Evolutionary conservation across 2,888 invertebrate species (phyloP).

Genomic region (Monochamus alternatus): DNA sequence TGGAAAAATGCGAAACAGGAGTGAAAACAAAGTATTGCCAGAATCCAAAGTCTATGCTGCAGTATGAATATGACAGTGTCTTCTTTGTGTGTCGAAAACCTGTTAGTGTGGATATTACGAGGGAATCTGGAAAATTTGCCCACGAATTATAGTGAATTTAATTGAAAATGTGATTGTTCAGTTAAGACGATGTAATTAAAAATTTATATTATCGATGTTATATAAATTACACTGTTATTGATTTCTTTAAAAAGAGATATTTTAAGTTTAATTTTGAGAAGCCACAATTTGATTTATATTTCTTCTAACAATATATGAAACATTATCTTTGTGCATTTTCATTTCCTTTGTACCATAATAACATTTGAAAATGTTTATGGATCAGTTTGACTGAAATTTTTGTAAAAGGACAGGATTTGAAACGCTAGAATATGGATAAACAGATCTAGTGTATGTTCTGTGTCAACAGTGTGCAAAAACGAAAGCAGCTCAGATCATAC

Average conservation of each 20-base stretch:
- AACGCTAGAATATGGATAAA: too few species aligned
- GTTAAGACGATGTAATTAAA: too few species aligned
- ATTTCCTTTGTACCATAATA: too few species aligned
- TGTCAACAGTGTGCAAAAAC: too few species aligned
- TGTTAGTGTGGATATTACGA: background rate
- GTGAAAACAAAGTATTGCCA: slow-evolving; percentile 93
- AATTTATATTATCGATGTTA: too few species aligned
- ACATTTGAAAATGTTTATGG: too few species aligned
- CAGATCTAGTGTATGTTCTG: too few species aligned
- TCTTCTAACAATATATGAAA: background rate
- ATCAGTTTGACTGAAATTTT: too few species aligned
- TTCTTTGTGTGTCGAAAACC: slow-evolving; percentile 93
- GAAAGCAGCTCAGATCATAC: too few species aligned
- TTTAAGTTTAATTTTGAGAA: background rate
- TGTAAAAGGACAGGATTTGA: too few species aligned
- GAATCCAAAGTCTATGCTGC: slow-evolving; percentile 93
- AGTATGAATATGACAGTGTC: slow-evolving; percentile 92
- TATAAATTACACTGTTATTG: too few species aligned
- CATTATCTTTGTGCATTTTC: background rate
- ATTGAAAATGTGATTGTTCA: background rate
- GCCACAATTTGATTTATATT: slow-evolving; percentile 12
- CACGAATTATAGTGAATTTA: slow-evolving; percentile 18
- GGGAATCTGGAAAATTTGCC: background rate
- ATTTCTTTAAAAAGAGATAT: background rate
- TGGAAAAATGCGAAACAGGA: slow-evolving; percentile 85